Base-by-base conservation (phyloP, 2,113 vertebrate genomes). In the Cynopterus brachyotis region DNA sequence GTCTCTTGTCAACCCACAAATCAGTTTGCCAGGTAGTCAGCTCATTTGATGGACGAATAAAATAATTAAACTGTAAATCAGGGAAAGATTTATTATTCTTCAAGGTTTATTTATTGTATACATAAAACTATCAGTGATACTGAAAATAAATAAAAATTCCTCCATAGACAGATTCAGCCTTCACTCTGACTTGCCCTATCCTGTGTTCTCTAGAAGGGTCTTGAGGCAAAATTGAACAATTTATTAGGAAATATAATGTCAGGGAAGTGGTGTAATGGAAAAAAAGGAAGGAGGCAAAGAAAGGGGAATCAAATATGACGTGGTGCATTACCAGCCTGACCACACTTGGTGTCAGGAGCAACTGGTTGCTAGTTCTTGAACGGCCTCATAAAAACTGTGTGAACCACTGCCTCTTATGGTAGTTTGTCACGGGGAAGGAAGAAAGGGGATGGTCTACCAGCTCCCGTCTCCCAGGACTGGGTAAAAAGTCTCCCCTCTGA, bases 1-100 rank as follows among this genome's bases (percentile, higher is more conserved):
- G 5, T 40, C 45, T 89, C 30, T 62, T 16, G 7, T 82, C 11
- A 66, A 55, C 6, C 62, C 4, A 3, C 24, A 82, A 2, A 78
- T 76, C 57, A 64, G 10, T 57, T 86, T 92, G 24, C 37, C 40
- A 45, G 40, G 79, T 55, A 70, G 72, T 30, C 24, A 66, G 24
- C 2, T n/a, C 55, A 1, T 75, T 22, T 92, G 57, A 75, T 90
- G 32, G 59, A 50, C 30, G 91, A 92, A 72, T 15, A 88, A 89
- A 86, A 69, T 78, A 79, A 59, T 66, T 84, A 85, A 94, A 79
- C 57, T 69, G 2, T 47, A 95, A 78, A 57, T 82, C 28, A 91
- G 35, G 40, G 11, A 73, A 87, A 83, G 47, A 55, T 62, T 60
- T 70, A 81, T 64, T 84, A 5, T 60, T 72, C 57, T 92, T 28